Conservation (phyloP, 2,113 vertebrate species). For the Junco hyemalis region DNA sequence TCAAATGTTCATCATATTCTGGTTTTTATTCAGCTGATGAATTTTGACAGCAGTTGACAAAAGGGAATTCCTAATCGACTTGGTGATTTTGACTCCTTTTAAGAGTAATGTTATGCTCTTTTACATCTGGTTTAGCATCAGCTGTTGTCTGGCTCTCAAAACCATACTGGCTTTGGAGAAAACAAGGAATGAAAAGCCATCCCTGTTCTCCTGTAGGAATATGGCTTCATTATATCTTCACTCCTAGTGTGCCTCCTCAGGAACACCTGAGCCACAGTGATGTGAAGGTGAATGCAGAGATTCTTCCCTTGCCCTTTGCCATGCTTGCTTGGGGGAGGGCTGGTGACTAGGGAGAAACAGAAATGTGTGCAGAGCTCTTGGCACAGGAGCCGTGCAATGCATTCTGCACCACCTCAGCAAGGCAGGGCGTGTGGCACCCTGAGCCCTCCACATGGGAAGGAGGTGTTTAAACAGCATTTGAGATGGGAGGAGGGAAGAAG, state of each 20-base stretch:
- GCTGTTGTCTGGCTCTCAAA: background rate
- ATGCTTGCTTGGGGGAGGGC: background rate
- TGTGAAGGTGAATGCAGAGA: background rate
- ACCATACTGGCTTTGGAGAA: background rate
- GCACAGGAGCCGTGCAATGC: background rate
- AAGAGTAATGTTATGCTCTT: background rate
- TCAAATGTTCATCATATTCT: background rate
- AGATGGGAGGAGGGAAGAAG: slow-evolving; percentile 28
- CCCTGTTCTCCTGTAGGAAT: background rate
- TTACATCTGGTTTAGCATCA: background rate
- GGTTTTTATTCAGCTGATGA: background rate
- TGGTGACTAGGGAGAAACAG: background rate
- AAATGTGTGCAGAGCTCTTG: background rate
- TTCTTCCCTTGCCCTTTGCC: background rate
- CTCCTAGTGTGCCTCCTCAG: background rate
- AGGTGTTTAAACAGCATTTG: slow-evolving; percentile 20
- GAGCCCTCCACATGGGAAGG: slow-evolving; percentile 30
- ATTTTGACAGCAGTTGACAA: background rate
- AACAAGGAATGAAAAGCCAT: background rate
- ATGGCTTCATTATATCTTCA: background rate
- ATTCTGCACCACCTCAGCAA: background rate
- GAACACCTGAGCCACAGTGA: background rate
- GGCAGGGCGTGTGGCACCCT: slow-evolving; percentile 13
- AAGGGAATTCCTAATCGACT: background rate
- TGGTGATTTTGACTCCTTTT: background rate